Conservation (phyloP, 2,113 vertebrate genomes). For the Jaculus jaculus region DNA sequence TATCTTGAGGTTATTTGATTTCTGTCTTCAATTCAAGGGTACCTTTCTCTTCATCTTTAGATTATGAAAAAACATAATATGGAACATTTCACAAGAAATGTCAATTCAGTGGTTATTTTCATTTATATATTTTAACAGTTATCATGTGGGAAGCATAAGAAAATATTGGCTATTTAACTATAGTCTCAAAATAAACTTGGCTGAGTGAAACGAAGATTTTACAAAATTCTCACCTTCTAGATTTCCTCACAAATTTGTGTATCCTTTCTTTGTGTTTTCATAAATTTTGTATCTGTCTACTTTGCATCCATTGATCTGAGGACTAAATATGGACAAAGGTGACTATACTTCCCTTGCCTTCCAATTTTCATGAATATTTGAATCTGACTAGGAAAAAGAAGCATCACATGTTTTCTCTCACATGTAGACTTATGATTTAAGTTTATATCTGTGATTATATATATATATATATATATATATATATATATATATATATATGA, state of each 20-base stretch:
- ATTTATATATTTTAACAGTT: constrained; percentile 50
- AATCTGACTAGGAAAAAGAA: background rate
- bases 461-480: background rate
- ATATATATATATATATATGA: background rate
- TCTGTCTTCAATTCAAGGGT: constrained; percentile 52
- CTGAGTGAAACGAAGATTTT: constrained; percentile 30
- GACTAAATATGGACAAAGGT: background rate
- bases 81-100: constrained; percentile 59
- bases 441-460: background rate
- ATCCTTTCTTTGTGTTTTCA: constrained; percentile 1
- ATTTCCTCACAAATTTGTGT: background rate
- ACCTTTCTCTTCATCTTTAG: constrained; percentile 45
- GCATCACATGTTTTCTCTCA: background rate
- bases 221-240: constrained; percentile 3
- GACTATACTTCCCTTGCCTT: background rate
- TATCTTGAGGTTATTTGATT: constrained; percentile 65
- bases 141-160: constrained; percentile 17
- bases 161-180: constrained; percentile 24
- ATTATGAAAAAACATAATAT: constrained; percentile 36
- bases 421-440: background rate
- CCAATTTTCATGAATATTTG: background rate
- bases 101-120: constrained; percentile 41
- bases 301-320: background rate
- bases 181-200: constrained; percentile 1
- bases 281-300: background rate